A percentile compares a stretch with the other conserved stretches of the same genome.
Conservation (phyloP, 2,888 invertebrate genomes). For the Protodeltote pygarga region DNA sequence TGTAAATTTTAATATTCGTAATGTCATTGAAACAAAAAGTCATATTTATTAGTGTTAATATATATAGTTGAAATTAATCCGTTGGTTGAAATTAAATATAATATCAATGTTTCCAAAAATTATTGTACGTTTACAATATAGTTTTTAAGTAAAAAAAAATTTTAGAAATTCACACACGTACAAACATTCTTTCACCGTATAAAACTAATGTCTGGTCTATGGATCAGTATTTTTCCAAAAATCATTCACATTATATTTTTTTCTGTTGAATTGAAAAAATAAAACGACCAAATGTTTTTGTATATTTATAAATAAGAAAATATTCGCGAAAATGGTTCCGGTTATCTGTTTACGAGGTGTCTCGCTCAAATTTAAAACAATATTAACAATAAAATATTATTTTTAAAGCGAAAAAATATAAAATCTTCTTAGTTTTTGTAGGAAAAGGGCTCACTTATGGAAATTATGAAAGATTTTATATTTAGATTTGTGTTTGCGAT, state of each 20-base stretch:
- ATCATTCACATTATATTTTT: conserved; percentile 52
- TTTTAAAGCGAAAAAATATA: conserved; percentile 54
- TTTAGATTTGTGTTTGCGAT: conserved; percentile 54
- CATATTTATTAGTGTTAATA: conserved; percentile 64
- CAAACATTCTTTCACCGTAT: conserved; percentile 52
- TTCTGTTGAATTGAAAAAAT: conserved; percentile 61
- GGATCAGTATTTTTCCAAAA: conserved; percentile 60
- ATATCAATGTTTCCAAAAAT: conserved; percentile 58
- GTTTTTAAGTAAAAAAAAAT: conserved; percentile 47
- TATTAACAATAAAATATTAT: conserved; percentile 26
- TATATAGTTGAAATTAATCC: conserved; percentile 57
- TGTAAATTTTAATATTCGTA: conserved; percentile 64
- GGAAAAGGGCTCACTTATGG: conserved; percentile 76
- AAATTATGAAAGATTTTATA: conserved; percentile 67
- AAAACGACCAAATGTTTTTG: conserved; percentile 76
- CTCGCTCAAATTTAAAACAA: conserved; percentile 41
- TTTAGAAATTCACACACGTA: conserved; percentile 53
- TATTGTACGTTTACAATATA: conserved; percentile 52
- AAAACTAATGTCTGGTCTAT: conserved; percentile 65
- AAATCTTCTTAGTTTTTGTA: conserved; percentile 64
- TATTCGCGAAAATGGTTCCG: conserved; percentile 54
- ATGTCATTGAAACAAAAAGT: conserved; percentile 69
- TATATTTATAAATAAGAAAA: conserved; percentile 72
- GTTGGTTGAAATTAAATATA: conserved; percentile 46
- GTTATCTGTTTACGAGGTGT: conserved; percentile 47